Evolutionary conservation across 2,797 vertebrate genomes (phyloP).

Genomic region (Micromesistius poutassou): DNA sequence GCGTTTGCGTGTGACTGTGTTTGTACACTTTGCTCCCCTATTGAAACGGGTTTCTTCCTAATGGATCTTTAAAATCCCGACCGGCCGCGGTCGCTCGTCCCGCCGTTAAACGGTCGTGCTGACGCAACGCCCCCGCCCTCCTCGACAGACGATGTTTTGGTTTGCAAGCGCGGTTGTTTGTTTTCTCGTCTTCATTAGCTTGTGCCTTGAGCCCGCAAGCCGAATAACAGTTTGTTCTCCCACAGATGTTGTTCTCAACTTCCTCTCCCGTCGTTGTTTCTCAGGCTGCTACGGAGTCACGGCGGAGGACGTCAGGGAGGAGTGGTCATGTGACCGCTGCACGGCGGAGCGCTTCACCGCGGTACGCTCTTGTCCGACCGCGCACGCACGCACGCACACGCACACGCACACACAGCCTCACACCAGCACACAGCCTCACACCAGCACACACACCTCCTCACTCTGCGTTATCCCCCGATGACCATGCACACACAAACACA

Average conservation of each 20-base stretch:
- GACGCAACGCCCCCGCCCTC: neutral
- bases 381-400: neutral
- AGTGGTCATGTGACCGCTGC: conserved; percentile 91
- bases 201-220: neutral
- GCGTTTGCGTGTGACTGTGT: conserved; percentile 9
- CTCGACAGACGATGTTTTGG: neutral
- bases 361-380: conserved; percentile 65
- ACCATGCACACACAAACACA: too few relatives aligned
- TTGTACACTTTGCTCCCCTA: neutral
- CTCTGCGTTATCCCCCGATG: too few relatives aligned
- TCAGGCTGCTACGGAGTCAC: conserved; percentile 92
- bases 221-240: neutral
- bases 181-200: neutral
- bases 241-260: neutral
- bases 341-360: conserved; percentile 80
- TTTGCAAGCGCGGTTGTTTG: neutral
- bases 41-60: conserved; percentile 10
- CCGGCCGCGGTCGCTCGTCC: conserved; percentile 13
- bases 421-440: too few relatives aligned
- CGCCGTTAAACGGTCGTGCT: neutral
- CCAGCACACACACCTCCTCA: too few relatives aligned
- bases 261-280: conserved; percentile 7
- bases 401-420: too few relatives aligned
- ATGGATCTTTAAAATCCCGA: conserved; percentile 13
- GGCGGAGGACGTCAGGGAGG: conserved; percentile 74